Evolutionary conservation across 2,797 vertebrate species (phyloP).

Genomic region (Sebastes kiyomatsui): DNA sequence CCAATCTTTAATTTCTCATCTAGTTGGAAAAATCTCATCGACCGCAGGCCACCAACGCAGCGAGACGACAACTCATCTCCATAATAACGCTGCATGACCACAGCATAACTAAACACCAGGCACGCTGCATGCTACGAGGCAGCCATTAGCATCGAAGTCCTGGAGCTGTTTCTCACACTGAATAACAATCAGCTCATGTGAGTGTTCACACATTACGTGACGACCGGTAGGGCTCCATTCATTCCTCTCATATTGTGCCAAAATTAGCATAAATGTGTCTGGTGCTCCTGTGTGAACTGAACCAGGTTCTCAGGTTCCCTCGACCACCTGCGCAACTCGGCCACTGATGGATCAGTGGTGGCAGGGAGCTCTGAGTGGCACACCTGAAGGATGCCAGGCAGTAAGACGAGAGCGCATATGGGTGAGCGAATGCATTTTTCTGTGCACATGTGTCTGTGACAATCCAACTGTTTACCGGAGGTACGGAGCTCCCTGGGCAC

Average conservation of each 20-base stretch:
- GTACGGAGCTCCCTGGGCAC: conserved; percentile 24
- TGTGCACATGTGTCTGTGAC: conserved; percentile 21
- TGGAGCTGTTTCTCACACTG: conserved; percentile 60
- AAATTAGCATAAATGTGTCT: conserved; percentile 63
- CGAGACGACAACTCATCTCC: conserved; percentile 45
- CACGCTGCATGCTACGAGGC: conserved; percentile 18
- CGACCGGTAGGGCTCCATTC: conserved; percentile 36
- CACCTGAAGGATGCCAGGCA: conserved; percentile 67
- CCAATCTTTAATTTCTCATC: conserved; percentile 35
- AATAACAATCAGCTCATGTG: conserved; percentile 63
- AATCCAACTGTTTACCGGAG: conserved; percentile 41
- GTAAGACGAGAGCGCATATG: not conserved
- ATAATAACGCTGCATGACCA: conserved; percentile 45
- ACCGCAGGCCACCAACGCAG: conserved; percentile 57
- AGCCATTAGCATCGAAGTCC: conserved; percentile 49
- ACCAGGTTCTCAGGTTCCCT: conserved; percentile 58
- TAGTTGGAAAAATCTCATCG: conserved; percentile 23
- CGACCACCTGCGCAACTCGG: conserved; percentile 55
- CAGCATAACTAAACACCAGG: conserved; percentile 57
- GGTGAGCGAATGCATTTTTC: conserved; percentile 15
- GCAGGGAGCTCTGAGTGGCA: conserved; percentile 58
- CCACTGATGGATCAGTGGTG: conserved; percentile 72
- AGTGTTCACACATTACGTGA: conserved; percentile 58
- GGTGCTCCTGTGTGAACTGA: conserved; percentile 68
- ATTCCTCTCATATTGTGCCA: conserved; percentile 36